phyloP scores from a whole-genome alignment of 1,140 invertebrate species.

The Pemphigus obesinymphae region DNA sequence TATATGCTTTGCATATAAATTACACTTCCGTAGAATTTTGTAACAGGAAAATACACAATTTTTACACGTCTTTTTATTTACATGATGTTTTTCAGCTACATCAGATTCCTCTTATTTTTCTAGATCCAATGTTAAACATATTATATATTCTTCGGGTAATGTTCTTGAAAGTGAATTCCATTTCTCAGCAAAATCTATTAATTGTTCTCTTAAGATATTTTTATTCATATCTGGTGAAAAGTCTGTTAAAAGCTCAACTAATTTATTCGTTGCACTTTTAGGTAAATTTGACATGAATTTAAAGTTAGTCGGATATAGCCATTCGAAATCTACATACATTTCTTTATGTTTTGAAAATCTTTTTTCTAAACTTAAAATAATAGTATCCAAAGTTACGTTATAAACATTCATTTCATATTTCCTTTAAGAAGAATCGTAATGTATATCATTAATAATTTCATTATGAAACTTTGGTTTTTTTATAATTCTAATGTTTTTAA shows the following conservation, averaged over 20 bases:
- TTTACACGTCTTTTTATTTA: neutral
- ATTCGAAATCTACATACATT: neutral
- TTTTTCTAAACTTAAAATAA: conserved; percentile 6
- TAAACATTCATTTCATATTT: conserved; percentile 11
- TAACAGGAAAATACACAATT: neutral
- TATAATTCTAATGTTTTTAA: too few relatives aligned
- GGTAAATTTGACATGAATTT: neutral
- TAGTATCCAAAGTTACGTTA: conserved; percentile 11
- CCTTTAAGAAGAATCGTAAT: too few relatives aligned
- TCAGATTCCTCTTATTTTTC: neutral
- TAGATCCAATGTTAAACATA: neutral
- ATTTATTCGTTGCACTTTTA: neutral
- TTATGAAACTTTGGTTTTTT: too few relatives aligned
- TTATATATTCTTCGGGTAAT: too few relatives aligned
- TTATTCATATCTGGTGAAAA: too few relatives aligned
- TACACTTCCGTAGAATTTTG: neutral
- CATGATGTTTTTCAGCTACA: neutral
- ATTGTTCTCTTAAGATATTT: too few relatives aligned
- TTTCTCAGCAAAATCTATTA: too few relatives aligned
- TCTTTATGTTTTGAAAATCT: conserved; percentile 25
- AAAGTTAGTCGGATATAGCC: too few relatives aligned
- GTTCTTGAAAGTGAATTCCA: too few relatives aligned
- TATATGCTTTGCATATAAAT: neutral
- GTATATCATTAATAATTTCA: too few relatives aligned
- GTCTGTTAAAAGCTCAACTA: neutral